phyloP scores from a whole-genome alignment of 92 coral and sea anemone genomes.

The Porites evermanni region DNA sequence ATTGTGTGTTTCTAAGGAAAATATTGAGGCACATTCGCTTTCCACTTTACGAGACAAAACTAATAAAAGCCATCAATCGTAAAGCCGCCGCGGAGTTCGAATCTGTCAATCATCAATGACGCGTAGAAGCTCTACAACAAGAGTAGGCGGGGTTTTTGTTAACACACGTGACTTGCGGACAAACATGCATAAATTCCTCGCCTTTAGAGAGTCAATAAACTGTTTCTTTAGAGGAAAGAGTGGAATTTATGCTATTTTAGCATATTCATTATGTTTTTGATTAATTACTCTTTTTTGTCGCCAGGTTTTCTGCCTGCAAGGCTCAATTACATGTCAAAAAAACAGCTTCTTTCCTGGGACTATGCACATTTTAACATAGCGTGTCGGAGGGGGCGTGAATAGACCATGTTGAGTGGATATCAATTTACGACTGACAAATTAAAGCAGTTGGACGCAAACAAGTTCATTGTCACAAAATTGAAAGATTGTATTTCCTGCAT shows the following conservation, averaged over 20 bases:
- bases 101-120: slow-evolving; percentile 53
- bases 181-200: slow-evolving; percentile 29
- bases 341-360: slow-evolving; percentile 28
- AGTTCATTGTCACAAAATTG: slow-evolving; percentile 39
- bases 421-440: slow-evolving; percentile 41
- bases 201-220: not conserved
- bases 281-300: slow-evolving; percentile 1
- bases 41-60: slow-evolving; percentile 27
- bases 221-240: slow-evolving; percentile 17
- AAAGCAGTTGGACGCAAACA: slow-evolving; percentile 49
- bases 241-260: slow-evolving; percentile 22
- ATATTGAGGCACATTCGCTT: slow-evolving; percentile 23
- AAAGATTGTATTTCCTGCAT: slow-evolving; percentile 20
- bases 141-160: slow-evolving; percentile 30
- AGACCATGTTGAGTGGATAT: slow-evolving; percentile 24
- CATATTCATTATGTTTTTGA: not conserved
- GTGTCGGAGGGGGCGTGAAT: slow-evolving; percentile 29
- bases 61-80: not conserved
- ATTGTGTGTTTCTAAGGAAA: slow-evolving; percentile 20
- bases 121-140: slow-evolving; percentile 35
- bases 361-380: slow-evolving; percentile 17
- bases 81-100: slow-evolving; percentile 30
- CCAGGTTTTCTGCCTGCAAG: not conserved
- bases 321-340: not conserved
- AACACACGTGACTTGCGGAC: slow-evolving; percentile 36